Evolutionary conservation across 2,113 vertebrate genomes (phyloP).

Genomic region (Neodontobutis hainanensis): DNA sequence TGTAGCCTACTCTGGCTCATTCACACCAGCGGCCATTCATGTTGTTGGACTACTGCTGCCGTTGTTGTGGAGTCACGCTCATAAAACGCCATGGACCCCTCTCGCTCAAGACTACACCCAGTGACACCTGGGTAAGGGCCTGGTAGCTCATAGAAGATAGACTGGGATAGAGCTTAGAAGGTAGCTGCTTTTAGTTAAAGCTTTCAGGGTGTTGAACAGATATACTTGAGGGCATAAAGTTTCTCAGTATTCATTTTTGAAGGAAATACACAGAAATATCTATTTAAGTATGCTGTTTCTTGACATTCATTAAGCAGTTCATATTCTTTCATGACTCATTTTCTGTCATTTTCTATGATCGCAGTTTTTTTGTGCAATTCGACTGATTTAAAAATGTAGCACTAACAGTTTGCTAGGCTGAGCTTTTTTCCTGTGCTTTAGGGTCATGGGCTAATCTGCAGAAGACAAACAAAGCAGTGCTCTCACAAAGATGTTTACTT

Average conservation of each 20-base stretch:
- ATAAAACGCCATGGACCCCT: constrained; percentile 80
- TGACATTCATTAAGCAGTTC: neutral
- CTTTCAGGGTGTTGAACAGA: neutral
- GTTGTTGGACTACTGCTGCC: constrained; percentile 81
- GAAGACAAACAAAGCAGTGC: constrained; percentile 19
- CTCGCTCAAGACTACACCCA: constrained; percentile 82
- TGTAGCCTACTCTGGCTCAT: constrained; percentile 38
- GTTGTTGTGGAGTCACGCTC: constrained; percentile 75
- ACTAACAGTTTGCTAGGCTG: neutral
- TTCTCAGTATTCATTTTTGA: neutral
- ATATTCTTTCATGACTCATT: neutral
- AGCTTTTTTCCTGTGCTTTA: neutral
- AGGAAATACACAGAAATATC: too few species aligned
- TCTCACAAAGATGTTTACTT: constrained; percentile 41
- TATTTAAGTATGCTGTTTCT: neutral
- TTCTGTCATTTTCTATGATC: neutral
- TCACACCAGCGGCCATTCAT: constrained; percentile 71
- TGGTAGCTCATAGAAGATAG: neutral
- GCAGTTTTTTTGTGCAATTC: neutral
- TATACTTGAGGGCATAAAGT: too few species aligned
- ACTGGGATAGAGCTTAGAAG: neutral
- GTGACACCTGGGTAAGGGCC: constrained; percentile 85
- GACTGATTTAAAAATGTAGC: neutral
- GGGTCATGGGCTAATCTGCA: constrained; percentile 1
- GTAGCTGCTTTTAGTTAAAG: neutral